Percentiles rank a stretch among this genome's conserved stretches.
Conservation (phyloP, 2,888 invertebrate genomes). For the Gymnoscelis rufifasciata region DNA sequence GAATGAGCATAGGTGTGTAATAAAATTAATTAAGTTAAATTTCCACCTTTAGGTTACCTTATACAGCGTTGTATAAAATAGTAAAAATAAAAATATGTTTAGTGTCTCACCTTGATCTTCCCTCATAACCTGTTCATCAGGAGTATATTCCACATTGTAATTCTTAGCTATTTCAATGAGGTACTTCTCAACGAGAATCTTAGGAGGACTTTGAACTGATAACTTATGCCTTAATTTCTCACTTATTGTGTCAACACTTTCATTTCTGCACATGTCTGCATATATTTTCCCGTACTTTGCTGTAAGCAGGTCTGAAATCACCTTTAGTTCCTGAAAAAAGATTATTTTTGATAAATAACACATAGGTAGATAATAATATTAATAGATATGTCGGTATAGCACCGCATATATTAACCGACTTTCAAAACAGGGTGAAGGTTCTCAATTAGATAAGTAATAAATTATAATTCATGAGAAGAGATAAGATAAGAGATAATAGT, state of each 20-base stretch:
- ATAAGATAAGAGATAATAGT: no score
- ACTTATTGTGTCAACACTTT: slow-evolving; percentile 88
- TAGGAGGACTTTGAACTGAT: slow-evolving; percentile 96
- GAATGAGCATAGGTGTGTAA: no score
- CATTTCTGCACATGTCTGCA: slow-evolving; percentile 91
- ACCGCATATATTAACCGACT: no score
- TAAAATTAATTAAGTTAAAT: no score
- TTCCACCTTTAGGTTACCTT: no score
- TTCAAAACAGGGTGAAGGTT: no score
- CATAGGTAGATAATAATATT: no score
- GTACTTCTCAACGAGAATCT: slow-evolving; percentile 94
- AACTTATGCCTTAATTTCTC: slow-evolving; percentile 96
- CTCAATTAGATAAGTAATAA: no score
- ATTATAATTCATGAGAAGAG: no score
- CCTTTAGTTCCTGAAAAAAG: slow-evolving; percentile 80
- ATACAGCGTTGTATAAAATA: no score
- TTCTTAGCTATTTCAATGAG: slow-evolving; percentile 97
- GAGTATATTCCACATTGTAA: slow-evolving; percentile 95
- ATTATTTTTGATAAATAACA: neutral
- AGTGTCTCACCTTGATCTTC: slow-evolving; percentile 79
- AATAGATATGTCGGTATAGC: no score
- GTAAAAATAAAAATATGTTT: no score
- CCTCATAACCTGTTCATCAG: slow-evolving; percentile 94
- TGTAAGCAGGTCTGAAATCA: slow-evolving; percentile 92
- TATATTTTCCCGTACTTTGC: slow-evolving; percentile 97